Percentiles rank a stretch among this genome's conserved stretches.
Conservation (phyloP, 2,797 vertebrate genomes). For the Denticeps clupeoides region DNA sequence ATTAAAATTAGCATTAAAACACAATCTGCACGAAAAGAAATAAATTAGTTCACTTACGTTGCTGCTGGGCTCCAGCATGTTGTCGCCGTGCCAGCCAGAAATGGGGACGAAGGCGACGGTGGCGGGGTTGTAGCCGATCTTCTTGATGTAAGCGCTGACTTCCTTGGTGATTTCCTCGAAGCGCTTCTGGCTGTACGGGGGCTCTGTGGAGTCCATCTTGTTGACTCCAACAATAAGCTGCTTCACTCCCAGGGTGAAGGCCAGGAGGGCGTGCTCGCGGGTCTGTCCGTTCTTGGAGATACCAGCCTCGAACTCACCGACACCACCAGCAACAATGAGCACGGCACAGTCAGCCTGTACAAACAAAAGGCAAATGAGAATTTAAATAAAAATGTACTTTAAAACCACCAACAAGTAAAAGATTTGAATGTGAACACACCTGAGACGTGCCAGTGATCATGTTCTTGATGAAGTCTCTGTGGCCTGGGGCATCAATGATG, state of each 20-base stretch:
- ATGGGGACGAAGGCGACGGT: slow-evolving; percentile 59
- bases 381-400: too few relatives aligned
- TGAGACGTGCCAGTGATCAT: slow-evolving; percentile 54
- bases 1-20: not conserved
- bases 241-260: slow-evolving; percentile 65
- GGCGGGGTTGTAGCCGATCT: slow-evolving; percentile 68
- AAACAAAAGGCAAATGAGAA: not conserved
- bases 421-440: slow-evolving; percentile 13
- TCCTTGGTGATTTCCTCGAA: slow-evolving; percentile 68
- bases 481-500: slow-evolving; percentile 47
- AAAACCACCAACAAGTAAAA: too few relatives aligned
- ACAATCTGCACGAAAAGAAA: not conserved
- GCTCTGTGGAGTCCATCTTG: slow-evolving; percentile 73
- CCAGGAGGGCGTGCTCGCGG: slow-evolving; percentile 65
- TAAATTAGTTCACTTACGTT: slow-evolving; percentile 28
- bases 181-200: slow-evolving; percentile 61
- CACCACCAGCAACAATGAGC: slow-evolving; percentile 63
- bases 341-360: slow-evolving; percentile 64
- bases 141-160: slow-evolving; percentile 70
- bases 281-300: slow-evolving; percentile 71
- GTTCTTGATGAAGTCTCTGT: slow-evolving; percentile 55
- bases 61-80: slow-evolving; percentile 44
- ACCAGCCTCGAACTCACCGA: slow-evolving; percentile 67
- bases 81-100: slow-evolving; percentile 48
- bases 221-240: slow-evolving; percentile 66